Conservation (phyloP, 2,797 vertebrate genomes). For the Falco columbarius region DNA sequence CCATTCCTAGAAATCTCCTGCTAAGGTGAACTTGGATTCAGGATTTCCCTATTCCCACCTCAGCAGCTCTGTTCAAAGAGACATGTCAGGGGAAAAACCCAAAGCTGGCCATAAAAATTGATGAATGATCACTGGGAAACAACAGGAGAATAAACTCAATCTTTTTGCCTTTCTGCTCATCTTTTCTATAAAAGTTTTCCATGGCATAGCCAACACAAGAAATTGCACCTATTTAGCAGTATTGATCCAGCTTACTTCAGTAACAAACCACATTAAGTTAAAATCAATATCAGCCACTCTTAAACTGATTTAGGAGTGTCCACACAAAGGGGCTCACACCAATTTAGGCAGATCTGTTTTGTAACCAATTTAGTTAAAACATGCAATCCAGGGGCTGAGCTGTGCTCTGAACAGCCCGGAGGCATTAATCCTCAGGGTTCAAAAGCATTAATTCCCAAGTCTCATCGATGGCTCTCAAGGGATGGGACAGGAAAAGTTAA, state of each 20-base stretch:
- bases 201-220: slow-evolving; percentile 26
- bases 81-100: not conserved
- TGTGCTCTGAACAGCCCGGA: not conserved
- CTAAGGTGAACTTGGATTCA: not conserved
- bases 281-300: slow-evolving; percentile 65
- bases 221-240: slow-evolving; percentile 62
- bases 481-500: not conserved
- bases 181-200: slow-evolving; percentile 26
- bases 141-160: not conserved
- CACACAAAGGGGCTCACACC: slow-evolving; percentile 54
- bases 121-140: not conserved
- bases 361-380: slow-evolving; percentile 47
- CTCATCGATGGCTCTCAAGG: not conserved
- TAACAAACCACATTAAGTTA: slow-evolving; percentile 70
- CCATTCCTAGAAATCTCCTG: not conserved
- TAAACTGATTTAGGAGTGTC: slow-evolving; percentile 67
- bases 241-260: slow-evolving; percentile 66
- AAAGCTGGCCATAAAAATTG: not conserved
- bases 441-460: slow-evolving; percentile 14
- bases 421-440: slow-evolving; percentile 20
- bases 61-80: not conserved
- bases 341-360: slow-evolving; percentile 50
- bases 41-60: not conserved
- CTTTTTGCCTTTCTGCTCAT: not conserved
- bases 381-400: not conserved